These are phyloP conservation scores for Biston betularia DNA, from an alignment of 2,888 invertebrate genomes.

Conservation along the genomic window DNA sequence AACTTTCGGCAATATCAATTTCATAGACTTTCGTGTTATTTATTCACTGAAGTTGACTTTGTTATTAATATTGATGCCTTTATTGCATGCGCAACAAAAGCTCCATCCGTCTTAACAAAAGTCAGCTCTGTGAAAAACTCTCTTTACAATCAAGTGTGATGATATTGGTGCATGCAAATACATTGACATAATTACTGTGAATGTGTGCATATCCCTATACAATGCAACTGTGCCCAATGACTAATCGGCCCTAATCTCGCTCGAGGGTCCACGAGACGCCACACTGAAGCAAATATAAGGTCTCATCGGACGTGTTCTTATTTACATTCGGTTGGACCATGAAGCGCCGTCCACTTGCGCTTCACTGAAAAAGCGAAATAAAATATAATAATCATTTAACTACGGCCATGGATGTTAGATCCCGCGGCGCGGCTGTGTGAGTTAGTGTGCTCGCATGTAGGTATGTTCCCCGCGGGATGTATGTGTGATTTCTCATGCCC, in stretches of 20 bases:
- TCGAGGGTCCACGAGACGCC: conserved; percentile 75
- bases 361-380: conserved; percentile 76
- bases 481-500: conserved; percentile 66
- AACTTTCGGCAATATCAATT: no score
- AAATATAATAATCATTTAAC: conserved; percentile 58
- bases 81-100: no score
- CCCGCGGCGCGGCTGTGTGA: conserved; percentile 51
- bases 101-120: no score
- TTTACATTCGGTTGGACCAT: conserved; percentile 74
- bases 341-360: conserved; percentile 78
- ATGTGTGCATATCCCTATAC: conserved; percentile 79
- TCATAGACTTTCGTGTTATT: no score
- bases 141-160: conserved; percentile 21
- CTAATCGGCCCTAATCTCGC: conserved; percentile 65
- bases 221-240: conserved; percentile 86
- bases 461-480: conserved; percentile 52
- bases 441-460: conserved; percentile 62
- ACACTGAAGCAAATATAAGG: conserved; percentile 84
- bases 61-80: no score
- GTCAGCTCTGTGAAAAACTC: no score
- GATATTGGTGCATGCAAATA: conserved; percentile 62
- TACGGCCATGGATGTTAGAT: conserved; percentile 63
- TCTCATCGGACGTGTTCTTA: conserved; percentile 65
- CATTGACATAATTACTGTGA: conserved; percentile 63
- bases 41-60: no score